These are phyloP conservation scores for Tromatobia lineatoria DNA, from an alignment of 2,888 invertebrate genomes.

Conservation along the genomic window DNA sequence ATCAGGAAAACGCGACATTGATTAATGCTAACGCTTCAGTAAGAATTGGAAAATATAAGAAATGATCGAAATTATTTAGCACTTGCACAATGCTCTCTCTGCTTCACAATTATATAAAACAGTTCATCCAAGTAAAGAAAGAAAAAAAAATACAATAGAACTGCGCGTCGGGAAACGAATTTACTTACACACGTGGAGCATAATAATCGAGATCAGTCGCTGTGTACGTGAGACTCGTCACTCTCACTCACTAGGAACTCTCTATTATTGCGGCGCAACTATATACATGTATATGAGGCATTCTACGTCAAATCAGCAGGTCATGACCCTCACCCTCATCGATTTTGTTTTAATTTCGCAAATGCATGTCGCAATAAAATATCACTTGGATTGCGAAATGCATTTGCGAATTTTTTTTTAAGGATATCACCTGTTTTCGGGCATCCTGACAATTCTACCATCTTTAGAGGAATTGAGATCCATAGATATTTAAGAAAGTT, in stretches of 20 bases:
- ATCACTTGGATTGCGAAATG: too few species aligned
- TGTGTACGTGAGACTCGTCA: slow-evolving; percentile 24
- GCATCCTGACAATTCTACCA: too few species aligned
- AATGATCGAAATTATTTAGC: not conserved
- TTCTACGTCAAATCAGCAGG: too few species aligned
- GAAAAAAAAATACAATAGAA: slow-evolving; percentile 12
- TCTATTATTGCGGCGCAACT: slow-evolving; percentile 31
- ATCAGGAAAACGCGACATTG: not conserved
- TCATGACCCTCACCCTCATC: too few species aligned
- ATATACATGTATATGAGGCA: not conserved
- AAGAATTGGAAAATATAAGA: not conserved
- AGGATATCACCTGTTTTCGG: too few species aligned
- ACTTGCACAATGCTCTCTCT: not conserved
- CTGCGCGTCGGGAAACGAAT: not conserved
- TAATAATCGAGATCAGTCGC: not conserved
- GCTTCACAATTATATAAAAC: not conserved
- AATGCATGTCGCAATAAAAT: too few species aligned
- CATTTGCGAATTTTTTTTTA: too few species aligned
- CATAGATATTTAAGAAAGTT: too few species aligned
- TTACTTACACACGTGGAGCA: not conserved
- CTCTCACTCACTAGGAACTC: slow-evolving; percentile 39
- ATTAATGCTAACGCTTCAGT: not conserved
- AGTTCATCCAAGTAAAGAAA: not conserved
- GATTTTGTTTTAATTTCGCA: too few species aligned
- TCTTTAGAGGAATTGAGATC: too few species aligned